phyloP scores from a whole-genome alignment of 2,797 vertebrate genomes.

The Characodon lateralis region DNA sequence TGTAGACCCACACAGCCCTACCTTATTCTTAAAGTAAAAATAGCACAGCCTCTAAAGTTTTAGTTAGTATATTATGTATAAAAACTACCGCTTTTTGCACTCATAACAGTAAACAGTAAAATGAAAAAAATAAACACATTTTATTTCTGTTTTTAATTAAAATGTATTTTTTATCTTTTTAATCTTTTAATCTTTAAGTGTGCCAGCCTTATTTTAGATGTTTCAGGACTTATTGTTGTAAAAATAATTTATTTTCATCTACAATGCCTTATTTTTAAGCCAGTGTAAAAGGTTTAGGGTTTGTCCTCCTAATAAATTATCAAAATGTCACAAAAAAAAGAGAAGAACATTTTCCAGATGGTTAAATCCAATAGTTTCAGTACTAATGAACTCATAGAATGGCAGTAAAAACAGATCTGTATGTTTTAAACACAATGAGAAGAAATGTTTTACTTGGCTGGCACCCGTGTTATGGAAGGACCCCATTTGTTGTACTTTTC shows the following conservation, averaged over 20 bases:
- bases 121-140: background rate
- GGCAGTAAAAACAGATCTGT: background rate
- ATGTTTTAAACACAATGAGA: background rate
- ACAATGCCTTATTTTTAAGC: no score
- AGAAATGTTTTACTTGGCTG: background rate
- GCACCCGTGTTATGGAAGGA: background rate
- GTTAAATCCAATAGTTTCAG: background rate
- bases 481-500: background rate
- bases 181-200: background rate
- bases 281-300: background rate
- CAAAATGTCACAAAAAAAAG: background rate
- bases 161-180: background rate
- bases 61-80: background rate
- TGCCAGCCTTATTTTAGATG: background rate
- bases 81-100: background rate
- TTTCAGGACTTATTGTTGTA: background rate
- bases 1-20: no score
- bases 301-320: background rate
- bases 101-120: background rate
- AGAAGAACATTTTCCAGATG: background rate
- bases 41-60: no score
- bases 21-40: no score
- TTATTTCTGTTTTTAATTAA: background rate
- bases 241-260: background rate
- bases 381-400: background rate